Conservation (phyloP, 2,888 invertebrate species). For the Spilosoma lubricipeda region DNA sequence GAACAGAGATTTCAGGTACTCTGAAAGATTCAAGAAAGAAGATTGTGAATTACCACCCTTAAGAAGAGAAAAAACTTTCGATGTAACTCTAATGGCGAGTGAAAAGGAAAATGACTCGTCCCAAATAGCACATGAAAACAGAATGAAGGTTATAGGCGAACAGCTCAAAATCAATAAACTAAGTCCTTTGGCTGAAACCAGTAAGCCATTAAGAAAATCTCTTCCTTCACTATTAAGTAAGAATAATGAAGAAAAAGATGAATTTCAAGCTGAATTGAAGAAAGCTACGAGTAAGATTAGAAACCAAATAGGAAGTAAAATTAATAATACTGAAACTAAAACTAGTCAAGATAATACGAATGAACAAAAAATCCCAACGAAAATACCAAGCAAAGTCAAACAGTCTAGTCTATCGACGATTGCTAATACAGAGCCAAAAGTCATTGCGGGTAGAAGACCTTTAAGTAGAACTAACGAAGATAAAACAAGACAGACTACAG, state of each 20-base stretch:
- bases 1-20: constrained; percentile 81
- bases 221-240: constrained; percentile 83
- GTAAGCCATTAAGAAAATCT: constrained; percentile 83
- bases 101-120: constrained; percentile 74
- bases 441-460: constrained; percentile 64
- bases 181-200: constrained; percentile 69
- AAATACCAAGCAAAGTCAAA: constrained; percentile 80
- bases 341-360: constrained; percentile 75
- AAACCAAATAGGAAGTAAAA: constrained; percentile 79
- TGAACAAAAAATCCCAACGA: constrained; percentile 71
- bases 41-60: constrained; percentile 71
- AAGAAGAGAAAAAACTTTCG: constrained; percentile 84
- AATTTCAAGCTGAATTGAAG: constrained; percentile 84
- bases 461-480: constrained; percentile 70
- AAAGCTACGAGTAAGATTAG: constrained; percentile 84
- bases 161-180: constrained; percentile 70
- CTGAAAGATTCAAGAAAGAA: constrained; percentile 81
- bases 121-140: constrained; percentile 69
- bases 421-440: constrained; percentile 50
- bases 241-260: constrained; percentile 85
- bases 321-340: constrained; percentile 80
- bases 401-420: constrained; percentile 80
- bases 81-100: constrained; percentile 74
- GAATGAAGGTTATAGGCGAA: constrained; percentile 71
- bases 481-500: constrained; percentile 64